Conservation (phyloP, 2,113 vertebrate genomes). For the Daboia siamensis region DNA sequence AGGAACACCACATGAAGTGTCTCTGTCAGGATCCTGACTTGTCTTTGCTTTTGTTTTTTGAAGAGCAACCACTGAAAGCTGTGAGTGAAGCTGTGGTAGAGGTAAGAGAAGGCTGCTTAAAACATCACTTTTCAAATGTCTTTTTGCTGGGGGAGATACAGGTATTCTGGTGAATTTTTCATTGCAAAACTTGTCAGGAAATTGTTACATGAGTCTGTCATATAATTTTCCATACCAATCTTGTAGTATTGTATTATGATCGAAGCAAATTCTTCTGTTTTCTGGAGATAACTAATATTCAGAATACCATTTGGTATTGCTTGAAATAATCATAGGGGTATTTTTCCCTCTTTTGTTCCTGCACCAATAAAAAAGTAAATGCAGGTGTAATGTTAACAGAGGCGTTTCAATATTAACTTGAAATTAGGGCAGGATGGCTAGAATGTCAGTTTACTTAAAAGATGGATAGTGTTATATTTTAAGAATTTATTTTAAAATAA, state of each 20-base stretch:
- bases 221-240: background rate
- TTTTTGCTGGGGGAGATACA: background rate
- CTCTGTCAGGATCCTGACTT: background rate
- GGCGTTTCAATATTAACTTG: background rate
- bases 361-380: background rate
- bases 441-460: background rate
- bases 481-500: background rate
- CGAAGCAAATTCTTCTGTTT: conserved; percentile 26
- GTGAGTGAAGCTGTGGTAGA: background rate
- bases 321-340: background rate
- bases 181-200: background rate
- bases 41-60: background rate
- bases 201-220: background rate
- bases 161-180: background rate
- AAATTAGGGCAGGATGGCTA: background rate
- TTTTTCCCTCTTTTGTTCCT: background rate
- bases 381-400: background rate
- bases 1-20: background rate
- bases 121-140: background rate
- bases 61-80: background rate
- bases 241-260: background rate
- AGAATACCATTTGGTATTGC: background rate
- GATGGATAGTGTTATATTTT: background rate
- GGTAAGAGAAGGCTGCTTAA: background rate
- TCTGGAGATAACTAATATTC: background rate